phyloP scores from a whole-genome alignment of 1,140 invertebrate species.

The Calosoma granatense region DNA sequence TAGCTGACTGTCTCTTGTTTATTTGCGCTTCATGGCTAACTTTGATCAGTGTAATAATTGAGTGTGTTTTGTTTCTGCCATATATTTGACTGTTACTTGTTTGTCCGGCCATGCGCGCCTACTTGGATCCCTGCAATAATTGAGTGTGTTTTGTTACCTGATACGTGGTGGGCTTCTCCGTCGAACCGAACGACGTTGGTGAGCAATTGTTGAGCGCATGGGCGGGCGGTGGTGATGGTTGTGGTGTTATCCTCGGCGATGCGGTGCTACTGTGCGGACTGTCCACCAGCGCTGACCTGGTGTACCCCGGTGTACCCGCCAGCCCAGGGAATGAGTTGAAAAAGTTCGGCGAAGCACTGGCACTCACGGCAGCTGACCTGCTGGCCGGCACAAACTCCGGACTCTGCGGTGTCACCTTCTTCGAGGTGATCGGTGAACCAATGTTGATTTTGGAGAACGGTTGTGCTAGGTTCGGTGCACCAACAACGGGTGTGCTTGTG shows the following conservation, averaged over 20 bases:
- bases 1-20: no score
- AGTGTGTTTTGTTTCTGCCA: no score
- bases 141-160: slow-evolving; percentile 30
- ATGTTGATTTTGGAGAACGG: slow-evolving; percentile 45
- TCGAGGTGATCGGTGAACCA: slow-evolving; percentile 40
- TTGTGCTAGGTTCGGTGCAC: slow-evolving; percentile 39
- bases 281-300: slow-evolving; percentile 15
- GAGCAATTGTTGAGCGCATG: slow-evolving; percentile 25
- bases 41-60: no score
- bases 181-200: slow-evolving; percentile 22
- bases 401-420: slow-evolving; percentile 39
- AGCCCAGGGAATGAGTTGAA: slow-evolving; percentile 24
- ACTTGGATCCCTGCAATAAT: background rate
- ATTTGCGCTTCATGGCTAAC: no score
- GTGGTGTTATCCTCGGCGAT: slow-evolving; percentile 26
- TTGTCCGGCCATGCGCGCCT: background rate
- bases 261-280: slow-evolving; percentile 21
- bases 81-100: no score
- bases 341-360: slow-evolving; percentile 26
- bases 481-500: slow-evolving; percentile 37
- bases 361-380: slow-evolving; percentile 16
- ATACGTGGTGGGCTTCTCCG: slow-evolving; percentile 40
- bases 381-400: slow-evolving; percentile 38
- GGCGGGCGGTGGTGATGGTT: slow-evolving; percentile 25
- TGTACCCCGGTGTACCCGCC: slow-evolving; percentile 16